Conservation (phyloP, 2,888 invertebrate genomes). For the Nebria salina region DNA sequence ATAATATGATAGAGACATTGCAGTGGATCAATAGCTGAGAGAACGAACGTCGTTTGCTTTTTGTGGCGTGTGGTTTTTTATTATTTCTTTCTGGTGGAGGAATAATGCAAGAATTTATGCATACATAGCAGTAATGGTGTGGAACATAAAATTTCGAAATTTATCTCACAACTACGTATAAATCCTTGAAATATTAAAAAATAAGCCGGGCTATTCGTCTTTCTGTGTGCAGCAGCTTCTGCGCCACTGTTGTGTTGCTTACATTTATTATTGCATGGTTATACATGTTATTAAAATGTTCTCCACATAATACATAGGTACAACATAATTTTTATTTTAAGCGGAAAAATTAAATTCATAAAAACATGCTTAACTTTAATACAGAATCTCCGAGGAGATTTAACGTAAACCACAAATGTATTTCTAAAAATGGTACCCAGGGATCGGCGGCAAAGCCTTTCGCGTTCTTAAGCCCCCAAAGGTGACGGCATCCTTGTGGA, state of each 20-base stretch:
- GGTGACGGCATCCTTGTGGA: background rate
- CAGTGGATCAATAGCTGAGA: too few relatives aligned
- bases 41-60: too few relatives aligned
- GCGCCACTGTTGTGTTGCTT: conserved; percentile 14
- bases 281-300: conserved; percentile 30
- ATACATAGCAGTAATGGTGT: conserved; percentile 5
- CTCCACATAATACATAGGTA: background rate
- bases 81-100: background rate
- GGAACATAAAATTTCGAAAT: conserved; percentile 32
- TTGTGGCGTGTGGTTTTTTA: too few relatives aligned
- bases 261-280: conserved; percentile 37
- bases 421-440: conserved; percentile 4
- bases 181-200: conserved; percentile 45
- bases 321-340: too few relatives aligned
- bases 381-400: too few relatives aligned
- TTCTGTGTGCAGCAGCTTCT: background rate
- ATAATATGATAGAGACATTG: too few relatives aligned
- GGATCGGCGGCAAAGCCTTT: background rate
- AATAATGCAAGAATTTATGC: conserved; percentile 11
- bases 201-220: conserved; percentile 42
- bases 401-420: conserved; percentile 4
- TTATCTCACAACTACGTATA: conserved; percentile 24
- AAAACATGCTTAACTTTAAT: background rate
- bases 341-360: background rate
- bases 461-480: background rate